phyloP scores from a whole-genome alignment of 1,140 invertebrate genomes.

The Aleiodes sp. region DNA sequence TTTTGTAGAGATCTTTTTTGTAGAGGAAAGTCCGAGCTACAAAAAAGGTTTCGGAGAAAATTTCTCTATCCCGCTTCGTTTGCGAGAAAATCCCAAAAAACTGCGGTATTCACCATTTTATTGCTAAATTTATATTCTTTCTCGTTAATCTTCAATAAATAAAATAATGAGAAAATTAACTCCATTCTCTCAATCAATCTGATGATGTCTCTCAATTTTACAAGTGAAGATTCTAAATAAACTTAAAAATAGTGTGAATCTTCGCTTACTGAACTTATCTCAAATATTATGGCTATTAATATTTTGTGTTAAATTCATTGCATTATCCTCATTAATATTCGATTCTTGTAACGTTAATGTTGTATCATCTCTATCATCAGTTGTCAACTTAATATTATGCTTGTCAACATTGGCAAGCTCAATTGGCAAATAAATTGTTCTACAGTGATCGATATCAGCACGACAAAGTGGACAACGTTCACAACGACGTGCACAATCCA shows the following conservation, averaged over 20 bases:
- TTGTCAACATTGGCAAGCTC: constrained; percentile 64
- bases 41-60: no score
- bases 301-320: background rate
- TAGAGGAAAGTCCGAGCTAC: no score
- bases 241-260: constrained; percentile 40
- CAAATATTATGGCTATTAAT: constrained; percentile 52
- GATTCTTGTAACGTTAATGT: background rate
- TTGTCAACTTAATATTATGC: constrained; percentile 48
- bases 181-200: constrained; percentile 28
- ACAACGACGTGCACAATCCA: constrained; percentile 75
- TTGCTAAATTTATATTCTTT: no score
- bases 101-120: no score
- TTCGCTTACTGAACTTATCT: constrained; percentile 42
- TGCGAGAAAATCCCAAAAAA: no score
- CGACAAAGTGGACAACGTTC: constrained; percentile 81
- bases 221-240: constrained; percentile 53
- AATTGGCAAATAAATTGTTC: constrained; percentile 77
- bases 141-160: no score
- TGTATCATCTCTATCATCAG: constrained; percentile 42
- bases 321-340: constrained; percentile 35
- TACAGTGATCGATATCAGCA: constrained; percentile 75
- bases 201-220: constrained; percentile 43
- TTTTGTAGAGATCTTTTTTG: no score
- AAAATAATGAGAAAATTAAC: background rate
- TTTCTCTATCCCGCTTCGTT: no score